Base-by-base conservation (phyloP, 2,113 vertebrate genomes). In the Tricholaema leucomelas region DNA sequence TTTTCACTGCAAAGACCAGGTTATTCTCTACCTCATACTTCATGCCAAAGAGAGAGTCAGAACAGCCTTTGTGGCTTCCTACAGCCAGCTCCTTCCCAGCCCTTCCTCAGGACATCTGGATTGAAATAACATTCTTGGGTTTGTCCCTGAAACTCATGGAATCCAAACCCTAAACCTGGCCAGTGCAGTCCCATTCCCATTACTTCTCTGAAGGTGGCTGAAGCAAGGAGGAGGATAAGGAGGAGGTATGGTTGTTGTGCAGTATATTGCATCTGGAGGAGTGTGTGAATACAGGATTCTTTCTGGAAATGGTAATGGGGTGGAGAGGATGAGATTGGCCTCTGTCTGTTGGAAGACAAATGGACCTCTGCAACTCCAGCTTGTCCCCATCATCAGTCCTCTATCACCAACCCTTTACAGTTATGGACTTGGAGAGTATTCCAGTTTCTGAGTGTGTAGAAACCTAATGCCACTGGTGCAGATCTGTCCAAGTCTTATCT, bases 71-170 rank as follows among this genome's bases (percentile, higher is more conserved):
- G 70, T 80, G 70, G 65, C 54, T 35, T 72, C 46, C 69, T 13
- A 4, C 5, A 0, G 16, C 52, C 8, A 5, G 6, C 71, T 81
- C 38, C 65, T 56, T 28, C 31, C 63, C 50, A 81, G 65, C 83
- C 88, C 84, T 95, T 91, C 91, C 94, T 92, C 77, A 72, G 91
- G 90, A 94, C 38, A 12, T 93, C 87, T 63, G 48, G 94, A 95
- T 85, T 92, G 85, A 96, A 97, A 97, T 93, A 96, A 92, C 85
- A 92, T 95, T 95, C 85, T 95, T 96, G 71, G 78, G 84, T 94
- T 96, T 97, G 89, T 93, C 92, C 85, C 87, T 61, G 91, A 94
- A 92, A 65, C 19, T 94, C 65, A 75, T 81, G 76, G 85, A 90
- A 66, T 87, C 75, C 24, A 13, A 94, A 78, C 80, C 52, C 33